Evolutionary conservation across 1,140 invertebrate species (phyloP).

Genomic region (Dendrolimus kikuchii): DNA sequence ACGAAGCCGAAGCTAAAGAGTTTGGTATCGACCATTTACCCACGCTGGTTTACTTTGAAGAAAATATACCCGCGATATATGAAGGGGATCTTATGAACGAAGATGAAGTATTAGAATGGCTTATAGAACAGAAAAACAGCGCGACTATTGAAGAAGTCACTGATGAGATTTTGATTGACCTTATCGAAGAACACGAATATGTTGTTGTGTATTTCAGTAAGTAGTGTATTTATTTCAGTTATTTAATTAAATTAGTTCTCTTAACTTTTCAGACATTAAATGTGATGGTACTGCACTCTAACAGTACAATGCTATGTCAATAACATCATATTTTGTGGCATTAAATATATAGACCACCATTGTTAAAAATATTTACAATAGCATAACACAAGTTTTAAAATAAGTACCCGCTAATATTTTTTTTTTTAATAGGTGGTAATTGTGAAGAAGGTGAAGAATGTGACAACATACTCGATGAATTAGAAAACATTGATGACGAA

Average conservation of each 20-base stretch:
- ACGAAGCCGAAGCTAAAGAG: slow-evolving; percentile 90
- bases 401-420: neutral
- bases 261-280: too few relatives aligned
- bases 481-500: slow-evolving; percentile 96
- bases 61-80: slow-evolving; percentile 92
- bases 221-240: slow-evolving; percentile 36
- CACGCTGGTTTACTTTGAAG: slow-evolving; percentile 91
- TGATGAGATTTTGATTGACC: slow-evolving; percentile 89
- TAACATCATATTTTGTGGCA: too few relatives aligned
- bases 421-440: slow-evolving; percentile 77
- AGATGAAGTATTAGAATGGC: slow-evolving; percentile 92
- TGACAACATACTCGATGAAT: slow-evolving; percentile 86
- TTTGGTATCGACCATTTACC: slow-evolving; percentile 93
- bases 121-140: slow-evolving; percentile 91
- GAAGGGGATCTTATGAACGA: slow-evolving; percentile 94
- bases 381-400: neutral
- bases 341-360: too few relatives aligned
- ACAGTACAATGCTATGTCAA: too few relatives aligned
- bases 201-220: slow-evolving; percentile 95
- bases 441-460: slow-evolving; percentile 91
- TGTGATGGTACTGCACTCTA: too few relatives aligned
- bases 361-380: too few relatives aligned
- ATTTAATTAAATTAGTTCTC: neutral
- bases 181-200: slow-evolving; percentile 94
- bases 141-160: slow-evolving; percentile 96